These are phyloP conservation scores for Gryllus longicercus DNA, from an alignment of 2,888 invertebrate species.

Conservation along the genomic window DNA sequence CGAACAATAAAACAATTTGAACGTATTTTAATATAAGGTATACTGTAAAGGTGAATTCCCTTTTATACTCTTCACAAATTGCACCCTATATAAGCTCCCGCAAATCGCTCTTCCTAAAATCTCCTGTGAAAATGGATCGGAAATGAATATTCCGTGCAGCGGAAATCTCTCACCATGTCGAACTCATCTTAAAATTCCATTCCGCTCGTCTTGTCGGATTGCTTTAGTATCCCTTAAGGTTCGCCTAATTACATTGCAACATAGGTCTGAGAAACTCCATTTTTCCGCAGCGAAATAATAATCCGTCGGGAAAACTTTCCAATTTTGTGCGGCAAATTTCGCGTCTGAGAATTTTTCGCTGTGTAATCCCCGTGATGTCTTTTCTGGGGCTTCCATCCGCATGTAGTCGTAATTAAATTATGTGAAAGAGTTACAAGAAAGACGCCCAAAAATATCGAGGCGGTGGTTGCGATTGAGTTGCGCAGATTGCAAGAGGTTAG, in stretches of 20 bases:
- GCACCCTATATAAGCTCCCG: background rate
- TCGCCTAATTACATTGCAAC: background rate
- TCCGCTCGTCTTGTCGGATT: background rate
- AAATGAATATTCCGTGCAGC: background rate
- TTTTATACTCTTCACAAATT: background rate
- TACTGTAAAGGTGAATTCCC: background rate
- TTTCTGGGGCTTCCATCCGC: background rate
- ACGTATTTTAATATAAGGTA: background rate
- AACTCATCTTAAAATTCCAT: conserved; percentile 17
- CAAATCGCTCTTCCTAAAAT: background rate
- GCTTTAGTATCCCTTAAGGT: conserved; percentile 17
- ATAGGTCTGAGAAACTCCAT: background rate
- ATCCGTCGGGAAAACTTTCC: background rate
- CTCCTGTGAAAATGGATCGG: background rate
- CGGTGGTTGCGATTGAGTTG: too few relatives aligned
- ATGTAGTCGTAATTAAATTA: background rate
- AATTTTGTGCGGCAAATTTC: background rate
- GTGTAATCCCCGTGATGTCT: background rate
- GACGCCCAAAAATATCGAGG: background rate
- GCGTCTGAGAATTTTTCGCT: background rate
- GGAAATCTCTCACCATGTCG: background rate
- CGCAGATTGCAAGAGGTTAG: too few relatives aligned
- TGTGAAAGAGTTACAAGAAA: background rate
- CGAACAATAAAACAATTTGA: too few relatives aligned
- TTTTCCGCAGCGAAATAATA: background rate